phyloP scores from a whole-genome alignment of 2,797 vertebrate species.

The Naso thynnoides region DNA sequence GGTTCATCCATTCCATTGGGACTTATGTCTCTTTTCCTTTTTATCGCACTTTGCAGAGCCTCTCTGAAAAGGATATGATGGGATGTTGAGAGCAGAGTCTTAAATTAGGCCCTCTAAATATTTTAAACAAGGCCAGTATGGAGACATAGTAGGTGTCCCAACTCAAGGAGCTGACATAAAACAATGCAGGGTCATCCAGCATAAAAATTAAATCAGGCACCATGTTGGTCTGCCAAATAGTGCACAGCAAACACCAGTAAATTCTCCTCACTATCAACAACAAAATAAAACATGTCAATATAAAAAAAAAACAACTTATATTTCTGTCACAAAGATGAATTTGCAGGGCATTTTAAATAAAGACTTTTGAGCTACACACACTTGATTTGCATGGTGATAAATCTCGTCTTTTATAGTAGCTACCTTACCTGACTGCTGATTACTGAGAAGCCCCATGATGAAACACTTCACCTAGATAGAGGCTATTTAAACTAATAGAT shows the following conservation, averaged over 20 bases:
- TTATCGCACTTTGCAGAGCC: background rate
- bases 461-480: background rate
- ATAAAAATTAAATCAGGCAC: too few relatives aligned
- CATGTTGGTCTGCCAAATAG: too few relatives aligned
- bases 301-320: too few relatives aligned
- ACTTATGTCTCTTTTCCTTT: background rate
- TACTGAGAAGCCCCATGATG: constrained; percentile 6
- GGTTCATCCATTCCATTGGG: background rate
- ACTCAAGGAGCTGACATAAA: too few relatives aligned
- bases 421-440: constrained; percentile 19
- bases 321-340: too few relatives aligned
- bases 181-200: background rate
- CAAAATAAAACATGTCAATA: too few relatives aligned
- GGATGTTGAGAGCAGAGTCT: background rate
- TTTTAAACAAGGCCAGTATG: background rate
- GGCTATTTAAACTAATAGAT: constrained; percentile 13
- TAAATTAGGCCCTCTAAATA: background rate
- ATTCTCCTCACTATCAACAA: background rate
- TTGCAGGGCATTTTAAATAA: background rate
- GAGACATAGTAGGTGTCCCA: background rate
- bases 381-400: background rate
- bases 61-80: background rate
- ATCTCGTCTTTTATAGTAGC: constrained; percentile 9
- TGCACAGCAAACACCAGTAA: too few relatives aligned
- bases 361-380: background rate